Evolutionary conservation across 2,888 invertebrate genomes (phyloP), one percentile per base, ranked within the genome.

Genomic region (Microctonus brassicae): DNA sequence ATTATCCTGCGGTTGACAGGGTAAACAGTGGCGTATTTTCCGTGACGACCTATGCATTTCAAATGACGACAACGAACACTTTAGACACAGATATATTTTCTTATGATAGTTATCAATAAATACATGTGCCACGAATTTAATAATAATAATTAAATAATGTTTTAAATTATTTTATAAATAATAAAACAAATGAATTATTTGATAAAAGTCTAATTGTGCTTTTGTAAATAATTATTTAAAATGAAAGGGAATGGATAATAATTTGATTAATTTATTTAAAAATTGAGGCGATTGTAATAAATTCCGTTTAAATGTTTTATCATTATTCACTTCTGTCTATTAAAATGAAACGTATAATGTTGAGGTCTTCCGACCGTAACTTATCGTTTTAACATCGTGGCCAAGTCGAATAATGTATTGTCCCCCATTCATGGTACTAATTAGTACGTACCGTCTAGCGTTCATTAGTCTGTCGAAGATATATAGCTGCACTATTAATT

Each of bases 31-130:
- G 72, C 77, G 73, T 76, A 78, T 77, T 80, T 77, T 68, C 74
- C 72, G 76, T 79, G 79, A 83, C 82, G 82, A 74, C 80, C 85
- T 84, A 85, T 85, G 85, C 85, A 85, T 85, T 85, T 84, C 81
- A 82, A 85, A 85, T 83, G 80, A 80, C 70, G 60, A 65, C 72
- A 68, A 22, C 67, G 68, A 33, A 33, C 62, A 63, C 60, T 29
- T 58, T n/a, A n/a, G n/a, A 47, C 10, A 34, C 11, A 20, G 24
- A 47, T 26, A 55, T 26, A 55, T 55, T 24, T 26, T 2, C 1
- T 26, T 13, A 24, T 55, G 11, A 55, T n/a, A 47, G 17, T 47
- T 20, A 47, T 47, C 0, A 4, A 47, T 17, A 47, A 47, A 47
- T 47, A 6, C 6, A 2, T 47, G 17, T 17, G 47, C 2, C 17